Evolutionary conservation across 2,113 vertebrate genomes (phyloP).

Genomic region (Fukomys damarensis): DNA sequence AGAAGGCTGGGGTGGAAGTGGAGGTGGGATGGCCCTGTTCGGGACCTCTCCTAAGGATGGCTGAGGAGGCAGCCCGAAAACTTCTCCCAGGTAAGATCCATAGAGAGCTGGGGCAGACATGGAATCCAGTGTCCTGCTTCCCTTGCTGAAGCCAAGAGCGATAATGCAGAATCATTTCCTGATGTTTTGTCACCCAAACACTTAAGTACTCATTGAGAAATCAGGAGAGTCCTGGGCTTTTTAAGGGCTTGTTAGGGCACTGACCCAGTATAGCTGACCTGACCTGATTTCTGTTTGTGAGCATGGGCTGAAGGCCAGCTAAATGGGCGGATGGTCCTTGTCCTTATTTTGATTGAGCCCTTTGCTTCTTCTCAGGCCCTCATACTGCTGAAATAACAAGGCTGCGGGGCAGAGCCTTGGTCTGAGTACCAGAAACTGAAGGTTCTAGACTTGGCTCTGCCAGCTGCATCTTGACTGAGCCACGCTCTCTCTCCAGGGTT

Average conservation of each 20-base stretch:
- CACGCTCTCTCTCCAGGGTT: not conserved
- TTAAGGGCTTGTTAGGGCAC: not conserved
- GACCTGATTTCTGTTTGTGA: not conserved
- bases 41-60: slow-evolving; percentile 97
- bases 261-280: not conserved
- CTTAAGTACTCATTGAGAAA: not conserved
- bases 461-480: not conserved
- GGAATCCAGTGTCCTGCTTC: not conserved
- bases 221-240: not conserved
- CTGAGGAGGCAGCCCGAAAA: slow-evolving; percentile 95
- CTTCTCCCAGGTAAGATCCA: slow-evolving; percentile 93
- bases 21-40: slow-evolving; percentile 96
- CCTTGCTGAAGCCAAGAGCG: not conserved
- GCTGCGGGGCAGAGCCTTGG: not conserved
- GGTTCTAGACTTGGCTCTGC: not conserved
- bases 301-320: not conserved
- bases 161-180: not conserved
- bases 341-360: not conserved
- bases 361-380: not conserved
- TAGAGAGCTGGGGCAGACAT: not conserved
- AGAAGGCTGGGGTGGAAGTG: slow-evolving; percentile 91
- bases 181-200: not conserved
- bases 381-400: not conserved
- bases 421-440: not conserved
- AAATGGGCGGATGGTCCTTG: not conserved